Base-by-base conservation (phyloP, 2,797 vertebrate genomes). In the Chaunax sp. region DNA sequence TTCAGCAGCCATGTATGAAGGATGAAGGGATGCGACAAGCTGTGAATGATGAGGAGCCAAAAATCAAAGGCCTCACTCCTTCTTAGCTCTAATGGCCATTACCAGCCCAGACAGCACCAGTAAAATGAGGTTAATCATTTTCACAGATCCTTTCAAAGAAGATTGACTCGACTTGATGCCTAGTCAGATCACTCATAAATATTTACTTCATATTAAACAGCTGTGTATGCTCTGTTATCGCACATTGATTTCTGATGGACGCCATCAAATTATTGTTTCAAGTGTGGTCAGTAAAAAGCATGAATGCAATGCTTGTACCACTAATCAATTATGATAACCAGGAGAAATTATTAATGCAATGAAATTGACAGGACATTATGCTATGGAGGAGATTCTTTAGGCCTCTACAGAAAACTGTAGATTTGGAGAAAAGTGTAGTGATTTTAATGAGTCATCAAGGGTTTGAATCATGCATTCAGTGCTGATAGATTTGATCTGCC, bases 121-220 rank as follows among this genome's bases (percentile, higher is more conserved):
- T 94, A 95, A 96, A 95, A 96, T 92, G 94, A 96, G 95, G 96
- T 97, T 98, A 98, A 99, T 99, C 96, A 97, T 96, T 96, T 94
- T 95, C 95, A 95, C 94, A 95, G 95, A 96, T 97, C 94, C 94
- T 94, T 94, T 95, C 94, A 93, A 93, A 96, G 94, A 95, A 96
- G 95, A 98, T 95, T 97, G 97, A 99, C 96, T 96, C 93, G 93
- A 95, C 95, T 96, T 95, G 95, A 97, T 95, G 94, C 93, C 94
- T 92, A 93, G 94, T 96, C 95, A 96, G 95, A 96, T 96, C 95
- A 95, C 96, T 98, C 97, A 98, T 99, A 98, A 98, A 99, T 99
- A 99, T 99, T 98, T 97, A 98, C 96, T 95, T 95, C 78, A 92
- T 94, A 95, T 95, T 95, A 95, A 91, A 93, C 94, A 95, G 95